phyloP scores from a whole-genome alignment of 2,888 invertebrate genomes.

The Drosophila colorata region DNA sequence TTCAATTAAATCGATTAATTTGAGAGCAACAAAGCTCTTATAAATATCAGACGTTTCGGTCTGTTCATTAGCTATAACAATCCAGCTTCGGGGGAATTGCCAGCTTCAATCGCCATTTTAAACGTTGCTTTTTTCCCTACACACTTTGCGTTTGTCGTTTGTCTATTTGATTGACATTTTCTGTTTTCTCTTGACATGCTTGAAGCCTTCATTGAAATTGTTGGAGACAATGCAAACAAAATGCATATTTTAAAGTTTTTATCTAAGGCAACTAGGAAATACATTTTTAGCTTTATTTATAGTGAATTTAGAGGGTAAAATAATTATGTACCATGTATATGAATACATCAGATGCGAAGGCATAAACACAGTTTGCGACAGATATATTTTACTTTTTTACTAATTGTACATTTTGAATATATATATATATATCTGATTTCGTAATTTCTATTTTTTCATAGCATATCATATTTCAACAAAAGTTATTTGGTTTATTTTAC shows the following conservation, averaged over 20 bases:
- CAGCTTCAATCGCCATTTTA: slow-evolving; percentile 22
- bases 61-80: slow-evolving; percentile 55
- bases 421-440: too few relatives aligned
- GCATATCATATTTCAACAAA: too few relatives aligned
- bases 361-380: too few relatives aligned
- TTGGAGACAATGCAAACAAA: not conserved
- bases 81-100: not conserved
- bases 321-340: too few relatives aligned
- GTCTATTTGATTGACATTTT: slow-evolving; percentile 36
- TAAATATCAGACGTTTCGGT: slow-evolving; percentile 47
- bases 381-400: too few relatives aligned
- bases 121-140: slow-evolving; percentile 19
- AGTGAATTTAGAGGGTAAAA: too few relatives aligned
- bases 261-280: too few relatives aligned
- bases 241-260: not conserved
- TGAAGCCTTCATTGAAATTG: slow-evolving; percentile 1
- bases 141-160: slow-evolving; percentile 27
- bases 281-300: too few relatives aligned
- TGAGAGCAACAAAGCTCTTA: slow-evolving; percentile 42
- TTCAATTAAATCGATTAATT: slow-evolving; percentile 81
- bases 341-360: too few relatives aligned
- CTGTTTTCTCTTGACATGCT: slow-evolving; percentile 32
- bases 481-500: too few relatives aligned
- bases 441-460: too few relatives aligned
- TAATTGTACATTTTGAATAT: too few relatives aligned